Conservation (phyloP, 2,797 vertebrate genomes). For the Acrossocheilus fasciatus region DNA sequence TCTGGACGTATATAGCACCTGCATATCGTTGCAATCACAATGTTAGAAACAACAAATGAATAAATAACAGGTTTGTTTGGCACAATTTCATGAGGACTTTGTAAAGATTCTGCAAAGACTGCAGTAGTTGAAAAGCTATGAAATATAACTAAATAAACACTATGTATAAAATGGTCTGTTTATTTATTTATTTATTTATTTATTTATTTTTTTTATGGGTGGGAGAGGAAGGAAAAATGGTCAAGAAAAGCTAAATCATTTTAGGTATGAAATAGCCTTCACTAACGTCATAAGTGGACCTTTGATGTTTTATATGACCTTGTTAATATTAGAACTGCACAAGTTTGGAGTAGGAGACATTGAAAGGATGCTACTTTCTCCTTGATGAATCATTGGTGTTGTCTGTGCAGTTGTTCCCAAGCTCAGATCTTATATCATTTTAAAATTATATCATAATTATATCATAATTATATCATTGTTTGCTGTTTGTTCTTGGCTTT, state of each 20-base stretch:
- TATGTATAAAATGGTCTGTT: background rate
- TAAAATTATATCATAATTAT: too few species aligned
- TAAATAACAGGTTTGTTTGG: background rate
- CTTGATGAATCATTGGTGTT: constrained; percentile 19
- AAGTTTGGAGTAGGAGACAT: background rate
- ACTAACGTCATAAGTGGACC: background rate
- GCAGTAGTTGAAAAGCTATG: background rate
- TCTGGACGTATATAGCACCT: background rate
- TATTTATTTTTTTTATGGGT: background rate
- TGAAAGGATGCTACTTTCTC: background rate
- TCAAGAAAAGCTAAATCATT: background rate
- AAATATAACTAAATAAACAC: background rate
- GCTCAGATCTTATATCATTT: background rate
- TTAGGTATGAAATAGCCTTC: background rate
- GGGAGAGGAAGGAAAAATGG: background rate
- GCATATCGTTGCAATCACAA: background rate
- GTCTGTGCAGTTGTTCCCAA: constrained; percentile 31
- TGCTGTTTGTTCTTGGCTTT: constrained; percentile 1
- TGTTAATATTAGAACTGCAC: background rate
- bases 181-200: too few species aligned
- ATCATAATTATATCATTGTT: constrained; percentile 10
- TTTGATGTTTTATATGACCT: background rate
- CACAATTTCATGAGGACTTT: background rate
- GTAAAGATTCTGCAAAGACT: background rate
- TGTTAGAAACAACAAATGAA: background rate